Evolutionary conservation across 92 coral and sea anemone species (phyloP).

Genomic region (Epizoanthus rinbou): DNA sequence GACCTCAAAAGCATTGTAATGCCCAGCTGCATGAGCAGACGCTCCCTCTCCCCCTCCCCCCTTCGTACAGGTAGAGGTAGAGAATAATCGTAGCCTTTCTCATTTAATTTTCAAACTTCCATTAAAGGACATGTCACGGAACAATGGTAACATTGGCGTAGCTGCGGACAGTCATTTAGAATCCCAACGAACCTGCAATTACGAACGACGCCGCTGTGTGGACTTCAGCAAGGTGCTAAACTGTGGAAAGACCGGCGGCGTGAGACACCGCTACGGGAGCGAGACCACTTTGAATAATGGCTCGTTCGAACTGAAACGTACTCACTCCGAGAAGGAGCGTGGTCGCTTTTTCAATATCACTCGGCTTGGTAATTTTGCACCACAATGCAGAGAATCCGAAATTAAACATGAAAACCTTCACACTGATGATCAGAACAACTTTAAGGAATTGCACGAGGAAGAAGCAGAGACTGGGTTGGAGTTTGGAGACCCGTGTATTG

Average conservation of each 20-base stretch:
- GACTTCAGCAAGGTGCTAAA: conserved; percentile 5
- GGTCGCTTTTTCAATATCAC: conserved; percentile 65
- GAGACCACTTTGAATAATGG: conserved; percentile 30
- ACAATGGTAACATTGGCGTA: neutral
- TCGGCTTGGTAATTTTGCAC: conserved; percentile 28
- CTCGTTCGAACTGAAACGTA: conserved; percentile 42
- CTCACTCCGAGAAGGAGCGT: conserved; percentile 21
- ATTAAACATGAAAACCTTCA: neutral
- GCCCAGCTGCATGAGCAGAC: too few species aligned
- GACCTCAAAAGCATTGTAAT: too few species aligned
- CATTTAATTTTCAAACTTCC: neutral
- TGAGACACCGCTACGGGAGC: neutral
- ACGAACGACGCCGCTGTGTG: conserved; percentile 14
- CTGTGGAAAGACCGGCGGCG: neutral
- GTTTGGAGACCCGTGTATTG: conserved; percentile 41
- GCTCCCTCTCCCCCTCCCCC: too few species aligned
- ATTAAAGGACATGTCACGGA: conserved; percentile 10
- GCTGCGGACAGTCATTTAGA: neutral
- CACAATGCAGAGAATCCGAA: conserved; percentile 15
- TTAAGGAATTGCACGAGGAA: conserved; percentile 20
- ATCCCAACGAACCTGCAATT: conserved; percentile 20
- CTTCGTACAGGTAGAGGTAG: too few species aligned
- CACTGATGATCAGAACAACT: conserved; percentile 18
- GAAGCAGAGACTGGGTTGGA: neutral
- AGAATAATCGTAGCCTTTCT: neutral